phyloP scores from a whole-genome alignment of 2,113 vertebrate genomes.

The Apeltes quadracus region DNA sequence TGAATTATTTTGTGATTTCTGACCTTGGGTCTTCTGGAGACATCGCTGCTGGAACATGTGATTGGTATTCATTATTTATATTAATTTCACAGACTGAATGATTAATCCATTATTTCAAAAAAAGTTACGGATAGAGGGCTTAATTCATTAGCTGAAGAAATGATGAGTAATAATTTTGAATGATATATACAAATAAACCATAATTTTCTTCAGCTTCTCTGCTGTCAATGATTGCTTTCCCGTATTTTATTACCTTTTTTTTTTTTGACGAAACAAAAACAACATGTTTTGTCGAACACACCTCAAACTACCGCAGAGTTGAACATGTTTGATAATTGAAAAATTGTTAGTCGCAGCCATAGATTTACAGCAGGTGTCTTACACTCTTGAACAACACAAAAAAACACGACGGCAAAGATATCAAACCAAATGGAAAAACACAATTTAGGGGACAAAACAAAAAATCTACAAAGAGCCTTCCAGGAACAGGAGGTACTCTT shows the following conservation, averaged over 20 bases:
- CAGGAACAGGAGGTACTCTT: constrained; percentile 42
- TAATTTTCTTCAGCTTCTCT: neutral
- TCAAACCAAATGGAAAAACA: neutral
- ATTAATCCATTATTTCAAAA: neutral
- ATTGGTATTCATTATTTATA: neutral
- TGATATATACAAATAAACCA: neutral
- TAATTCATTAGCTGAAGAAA: neutral
- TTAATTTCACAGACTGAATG: neutral
- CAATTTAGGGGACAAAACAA: neutral
- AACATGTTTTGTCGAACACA: neutral
- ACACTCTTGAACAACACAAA: neutral
- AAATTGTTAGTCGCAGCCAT: neutral
- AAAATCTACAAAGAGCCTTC: neutral
- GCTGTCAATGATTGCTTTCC: neutral
- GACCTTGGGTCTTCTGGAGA: neutral
- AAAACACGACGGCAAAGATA: neutral
- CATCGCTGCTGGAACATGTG: neutral
- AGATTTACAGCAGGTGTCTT: neutral
- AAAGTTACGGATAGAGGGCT: neutral
- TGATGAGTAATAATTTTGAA: neutral
- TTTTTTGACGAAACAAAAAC: neutral
- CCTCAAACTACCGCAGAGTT: neutral
- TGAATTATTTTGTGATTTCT: neutral
- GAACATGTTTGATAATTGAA: neutral
- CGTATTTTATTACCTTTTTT: neutral